Percentiles rank a stretch among this genome's conserved stretches.
These are phyloP conservation scores for Neodiprion pinetum DNA, from an alignment of 1,140 invertebrate species.

Conservation along the genomic window DNA sequence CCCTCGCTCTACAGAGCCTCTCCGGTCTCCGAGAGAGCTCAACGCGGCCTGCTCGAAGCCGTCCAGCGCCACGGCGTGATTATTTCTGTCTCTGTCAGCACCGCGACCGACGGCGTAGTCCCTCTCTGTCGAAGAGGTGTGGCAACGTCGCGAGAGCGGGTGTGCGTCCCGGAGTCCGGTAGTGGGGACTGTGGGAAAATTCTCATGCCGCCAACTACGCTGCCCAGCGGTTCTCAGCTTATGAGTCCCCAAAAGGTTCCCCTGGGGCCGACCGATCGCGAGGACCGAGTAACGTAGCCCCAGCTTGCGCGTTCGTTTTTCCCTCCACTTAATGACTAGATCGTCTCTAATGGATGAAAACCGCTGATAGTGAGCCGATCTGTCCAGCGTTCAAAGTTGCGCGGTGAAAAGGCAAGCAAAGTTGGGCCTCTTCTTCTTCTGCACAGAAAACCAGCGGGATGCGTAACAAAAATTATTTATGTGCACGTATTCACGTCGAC, in stretches of 20 bases:
- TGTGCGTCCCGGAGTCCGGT: constrained; percentile 45
- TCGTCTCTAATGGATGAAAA: not conserved
- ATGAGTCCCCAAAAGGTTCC: not conserved
- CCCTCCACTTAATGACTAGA: not conserved
- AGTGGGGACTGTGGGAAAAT: constrained; percentile 61
- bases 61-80: not conserved
- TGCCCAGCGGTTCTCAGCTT: constrained; percentile 46
- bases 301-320: not conserved
- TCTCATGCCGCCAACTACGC: constrained; percentile 58
- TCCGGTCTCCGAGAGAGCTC: too few relatives aligned
- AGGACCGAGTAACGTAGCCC: not conserved
- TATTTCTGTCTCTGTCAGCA: not conserved
- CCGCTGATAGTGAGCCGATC: not conserved
- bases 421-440: too few relatives aligned
- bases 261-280: not conserved
- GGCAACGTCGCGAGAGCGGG: constrained; percentile 58
- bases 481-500: too few relatives aligned
- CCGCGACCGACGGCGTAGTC: not conserved
- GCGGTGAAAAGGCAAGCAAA: too few relatives aligned
- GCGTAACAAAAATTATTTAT: too few relatives aligned
- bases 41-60: not conserved
- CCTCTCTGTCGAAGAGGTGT: constrained; percentile 42
- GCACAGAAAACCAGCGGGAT: too few relatives aligned
- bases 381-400: too few relatives aligned
- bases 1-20: too few relatives aligned